Evolutionary conservation across 2,113 vertebrate genomes (phyloP).

Genomic region (Poecilia latipinna): DNA sequence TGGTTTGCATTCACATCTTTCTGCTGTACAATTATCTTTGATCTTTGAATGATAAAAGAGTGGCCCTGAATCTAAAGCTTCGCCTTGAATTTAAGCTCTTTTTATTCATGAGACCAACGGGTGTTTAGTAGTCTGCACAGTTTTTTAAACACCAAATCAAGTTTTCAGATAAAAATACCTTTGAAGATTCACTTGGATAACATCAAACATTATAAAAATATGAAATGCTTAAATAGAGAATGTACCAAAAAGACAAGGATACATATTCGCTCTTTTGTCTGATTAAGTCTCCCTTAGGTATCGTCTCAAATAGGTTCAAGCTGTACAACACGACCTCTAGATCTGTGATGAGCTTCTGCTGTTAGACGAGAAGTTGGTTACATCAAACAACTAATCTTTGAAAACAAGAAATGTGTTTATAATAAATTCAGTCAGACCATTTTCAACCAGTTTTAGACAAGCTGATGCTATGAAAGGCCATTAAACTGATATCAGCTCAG

Average conservation of each 20-base stretch:
- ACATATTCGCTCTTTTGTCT: too few species aligned
- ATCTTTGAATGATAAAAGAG: slow-evolving; percentile 35
- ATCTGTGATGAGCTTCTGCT: slow-evolving; percentile 9
- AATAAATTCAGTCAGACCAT: neutral
- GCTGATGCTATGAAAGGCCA: neutral
- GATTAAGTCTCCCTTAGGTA: slow-evolving; percentile 38
- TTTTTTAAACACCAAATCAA: slow-evolving; percentile 31
- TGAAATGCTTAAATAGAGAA: slow-evolving; percentile 56
- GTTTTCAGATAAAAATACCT: slow-evolving; percentile 52
- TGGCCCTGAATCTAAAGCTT: slow-evolving; percentile 31
- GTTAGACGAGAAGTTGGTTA: neutral
- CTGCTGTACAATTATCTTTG: slow-evolving; percentile 36
- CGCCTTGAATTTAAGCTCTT: slow-evolving; percentile 17
- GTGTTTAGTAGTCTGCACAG: slow-evolving; percentile 12
- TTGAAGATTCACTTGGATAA: slow-evolving; percentile 73
- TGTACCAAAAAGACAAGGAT: slow-evolving; percentile 3
- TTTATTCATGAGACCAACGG: slow-evolving; percentile 21
- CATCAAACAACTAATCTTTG: neutral
- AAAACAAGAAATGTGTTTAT: neutral
- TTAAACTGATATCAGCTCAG: neutral
- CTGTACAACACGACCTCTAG: slow-evolving; percentile 5
- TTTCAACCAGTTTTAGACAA: neutral
- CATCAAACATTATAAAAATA: slow-evolving; percentile 75
- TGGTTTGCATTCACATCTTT: slow-evolving; percentile 17
- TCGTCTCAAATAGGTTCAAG: slow-evolving; percentile 15